phyloP scores from a whole-genome alignment of 2,113 vertebrate species.

The Grus americana region DNA sequence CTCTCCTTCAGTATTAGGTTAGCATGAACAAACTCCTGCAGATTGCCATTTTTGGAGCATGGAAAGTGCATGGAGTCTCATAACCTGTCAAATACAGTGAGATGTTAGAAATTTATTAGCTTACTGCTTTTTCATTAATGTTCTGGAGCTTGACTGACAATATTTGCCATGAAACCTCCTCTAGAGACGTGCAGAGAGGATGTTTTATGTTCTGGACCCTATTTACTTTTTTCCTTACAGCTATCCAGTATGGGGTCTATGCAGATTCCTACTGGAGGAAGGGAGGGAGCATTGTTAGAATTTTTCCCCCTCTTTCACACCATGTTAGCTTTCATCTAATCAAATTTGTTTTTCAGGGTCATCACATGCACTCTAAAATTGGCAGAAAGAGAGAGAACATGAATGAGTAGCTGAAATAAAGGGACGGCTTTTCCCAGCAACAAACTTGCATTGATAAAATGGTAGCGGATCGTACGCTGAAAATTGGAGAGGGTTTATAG shows the following conservation, averaged over 20 bases:
- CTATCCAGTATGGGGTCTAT: not conserved
- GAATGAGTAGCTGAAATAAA: slow-evolving; percentile 46
- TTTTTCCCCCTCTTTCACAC: not conserved
- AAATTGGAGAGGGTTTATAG: slow-evolving; percentile 37
- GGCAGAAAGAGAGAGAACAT: slow-evolving; percentile 27
- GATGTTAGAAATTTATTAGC: not conserved
- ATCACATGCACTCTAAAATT: slow-evolving; percentile 39
- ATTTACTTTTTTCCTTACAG: not conserved
- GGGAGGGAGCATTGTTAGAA: not conserved
- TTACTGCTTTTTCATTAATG: not conserved
- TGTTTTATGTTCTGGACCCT: not conserved
- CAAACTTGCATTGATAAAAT: slow-evolving; percentile 15
- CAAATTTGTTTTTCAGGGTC: slow-evolving; percentile 26
- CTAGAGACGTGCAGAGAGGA: not conserved
- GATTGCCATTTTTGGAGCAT: not conserved
- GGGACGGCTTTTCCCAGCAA: slow-evolving; percentile 44
- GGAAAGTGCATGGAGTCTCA: not conserved
- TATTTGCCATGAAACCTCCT: not conserved
- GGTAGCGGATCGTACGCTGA: not conserved
- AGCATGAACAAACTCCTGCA: not conserved
- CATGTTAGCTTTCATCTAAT: slow-evolving; percentile 6
- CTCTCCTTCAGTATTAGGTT: not conserved
- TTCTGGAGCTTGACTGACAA: not conserved
- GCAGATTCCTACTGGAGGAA: not conserved
- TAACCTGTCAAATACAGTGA: not conserved